phyloP scores from a whole-genome alignment of 2,888 invertebrate genomes.

The Troides oblongomaculatus region DNA sequence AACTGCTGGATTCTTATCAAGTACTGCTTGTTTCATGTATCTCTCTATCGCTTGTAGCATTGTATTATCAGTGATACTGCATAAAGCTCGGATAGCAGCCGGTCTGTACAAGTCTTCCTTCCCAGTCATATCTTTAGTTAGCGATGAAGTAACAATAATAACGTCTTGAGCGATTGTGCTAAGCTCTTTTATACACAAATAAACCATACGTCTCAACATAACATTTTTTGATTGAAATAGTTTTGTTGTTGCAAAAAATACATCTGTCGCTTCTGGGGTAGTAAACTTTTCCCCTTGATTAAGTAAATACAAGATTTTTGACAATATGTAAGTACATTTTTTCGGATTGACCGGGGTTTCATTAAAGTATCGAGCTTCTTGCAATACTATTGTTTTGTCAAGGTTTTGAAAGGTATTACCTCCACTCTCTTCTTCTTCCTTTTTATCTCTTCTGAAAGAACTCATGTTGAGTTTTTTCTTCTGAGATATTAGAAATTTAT shows the following conservation, averaged over 20 bases:
- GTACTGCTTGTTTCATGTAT: slow-evolving; percentile 99
- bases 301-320: slow-evolving; percentile 96
- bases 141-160: slow-evolving; percentile 98
- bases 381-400: slow-evolving; percentile 97
- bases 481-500: slow-evolving; percentile 57
- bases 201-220: slow-evolving; percentile 95
- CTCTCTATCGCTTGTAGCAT: slow-evolving; percentile 98
- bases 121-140: slow-evolving; percentile 99
- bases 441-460: slow-evolving; percentile 94
- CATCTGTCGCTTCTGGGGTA: slow-evolving; percentile 97
- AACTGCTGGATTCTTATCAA: slow-evolving; percentile 97
- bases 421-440: slow-evolving; percentile 96
- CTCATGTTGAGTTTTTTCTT: slow-evolving; percentile 81
- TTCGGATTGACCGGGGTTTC: slow-evolving; percentile 98
- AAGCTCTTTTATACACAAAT: slow-evolving; percentile 96
- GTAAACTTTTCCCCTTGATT: slow-evolving; percentile 97
- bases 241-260: slow-evolving; percentile 99
- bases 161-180: slow-evolving; percentile 98
- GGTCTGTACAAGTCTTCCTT: slow-evolving; percentile 94
- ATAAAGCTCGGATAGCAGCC: slow-evolving; percentile 97
- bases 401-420: slow-evolving; percentile 94
- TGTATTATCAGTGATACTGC: slow-evolving; percentile 96
- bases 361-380: slow-evolving; percentile 98
- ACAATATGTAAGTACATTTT: slow-evolving; percentile 97
- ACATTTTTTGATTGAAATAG: slow-evolving; percentile 98